Percentiles rank a stretch among this genome's conserved stretches.
Conservation (phyloP, 2,888 invertebrate species). For the Trissonchulus latispiculum region DNA sequence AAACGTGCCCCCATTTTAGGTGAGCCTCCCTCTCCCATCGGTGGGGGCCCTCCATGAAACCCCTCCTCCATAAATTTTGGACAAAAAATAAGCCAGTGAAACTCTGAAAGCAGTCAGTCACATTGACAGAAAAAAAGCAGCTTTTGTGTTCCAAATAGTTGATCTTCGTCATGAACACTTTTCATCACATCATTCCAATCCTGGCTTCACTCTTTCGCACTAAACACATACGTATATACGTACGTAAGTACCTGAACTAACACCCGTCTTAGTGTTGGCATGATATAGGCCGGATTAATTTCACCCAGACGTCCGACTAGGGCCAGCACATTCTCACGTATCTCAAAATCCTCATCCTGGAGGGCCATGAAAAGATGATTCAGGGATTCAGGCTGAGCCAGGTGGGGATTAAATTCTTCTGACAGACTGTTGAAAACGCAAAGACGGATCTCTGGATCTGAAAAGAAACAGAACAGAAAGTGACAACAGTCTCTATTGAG, state of each 20-base stretch:
- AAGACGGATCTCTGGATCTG: conserved; percentile 80
- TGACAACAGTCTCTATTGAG: background rate
- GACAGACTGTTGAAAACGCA: conserved; percentile 75
- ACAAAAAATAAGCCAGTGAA: no score
- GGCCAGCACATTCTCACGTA: conserved; percentile 81
- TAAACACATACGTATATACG: no score
- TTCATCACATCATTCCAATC: no score
- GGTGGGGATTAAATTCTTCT: conserved; percentile 80
- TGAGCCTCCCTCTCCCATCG: no score
- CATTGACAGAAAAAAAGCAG: background rate
- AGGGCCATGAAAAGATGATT: conserved; percentile 83
- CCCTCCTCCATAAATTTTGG: no score
- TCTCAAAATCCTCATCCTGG: conserved; percentile 77
- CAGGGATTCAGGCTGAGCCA: conserved; percentile 91
- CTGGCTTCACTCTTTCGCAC: no score
- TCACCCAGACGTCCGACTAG: conserved; percentile 81
- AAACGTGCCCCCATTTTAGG: no score
- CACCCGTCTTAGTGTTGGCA: conserved; percentile 86
- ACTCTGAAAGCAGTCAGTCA: conserved; percentile 3
- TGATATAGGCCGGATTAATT: conserved; percentile 94
- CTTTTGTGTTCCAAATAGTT: background rate
- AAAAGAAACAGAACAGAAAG: conserved; percentile 23
- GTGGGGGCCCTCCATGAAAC: no score
- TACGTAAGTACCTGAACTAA: conserved; percentile 59
- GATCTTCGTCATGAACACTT: no score